phyloP scores from a whole-genome alignment of 2,113 vertebrate species.

The Pithys albifrons region DNA sequence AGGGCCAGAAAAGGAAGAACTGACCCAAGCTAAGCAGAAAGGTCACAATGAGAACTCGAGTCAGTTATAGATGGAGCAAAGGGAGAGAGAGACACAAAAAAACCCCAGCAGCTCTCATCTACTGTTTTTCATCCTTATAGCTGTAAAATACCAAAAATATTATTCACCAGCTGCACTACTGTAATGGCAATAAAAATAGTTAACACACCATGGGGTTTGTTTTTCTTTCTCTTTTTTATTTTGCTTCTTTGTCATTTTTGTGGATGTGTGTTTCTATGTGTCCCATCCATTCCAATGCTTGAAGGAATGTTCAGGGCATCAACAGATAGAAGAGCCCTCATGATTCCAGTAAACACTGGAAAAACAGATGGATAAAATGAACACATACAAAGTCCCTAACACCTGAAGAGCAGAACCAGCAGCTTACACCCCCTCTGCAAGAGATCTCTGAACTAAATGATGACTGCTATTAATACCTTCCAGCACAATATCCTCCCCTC shows the following conservation, averaged over 20 bases:
- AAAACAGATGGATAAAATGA: background rate
- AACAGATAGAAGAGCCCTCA: background rate
- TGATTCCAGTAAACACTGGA: background rate
- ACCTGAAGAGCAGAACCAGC: background rate
- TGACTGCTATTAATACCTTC: conserved; percentile 23
- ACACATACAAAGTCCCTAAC: background rate
- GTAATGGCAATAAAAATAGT: background rate
- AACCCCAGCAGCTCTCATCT: background rate
- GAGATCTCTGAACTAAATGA: background rate
- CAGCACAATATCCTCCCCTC: background rate
- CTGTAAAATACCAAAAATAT: background rate
- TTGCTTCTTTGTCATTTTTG: background rate
- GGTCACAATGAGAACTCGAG: background rate
- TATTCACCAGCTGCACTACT: background rate
- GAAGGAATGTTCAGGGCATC: background rate
- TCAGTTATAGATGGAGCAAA: background rate
- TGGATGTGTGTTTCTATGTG: background rate
- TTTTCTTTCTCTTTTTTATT: accelerated
- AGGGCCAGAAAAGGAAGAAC: background rate
- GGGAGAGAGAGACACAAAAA: background rate
- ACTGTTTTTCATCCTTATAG: background rate
- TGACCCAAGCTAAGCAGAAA: background rate
- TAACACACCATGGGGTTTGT: background rate
- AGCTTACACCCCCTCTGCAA: background rate
- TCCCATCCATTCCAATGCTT: background rate